A percentile compares a stretch with the other conserved stretches of the same genome.
Evolutionary conservation across 2,888 invertebrate genomes (phyloP).

Genomic region (Lepidocyrtinus sp.): DNA sequence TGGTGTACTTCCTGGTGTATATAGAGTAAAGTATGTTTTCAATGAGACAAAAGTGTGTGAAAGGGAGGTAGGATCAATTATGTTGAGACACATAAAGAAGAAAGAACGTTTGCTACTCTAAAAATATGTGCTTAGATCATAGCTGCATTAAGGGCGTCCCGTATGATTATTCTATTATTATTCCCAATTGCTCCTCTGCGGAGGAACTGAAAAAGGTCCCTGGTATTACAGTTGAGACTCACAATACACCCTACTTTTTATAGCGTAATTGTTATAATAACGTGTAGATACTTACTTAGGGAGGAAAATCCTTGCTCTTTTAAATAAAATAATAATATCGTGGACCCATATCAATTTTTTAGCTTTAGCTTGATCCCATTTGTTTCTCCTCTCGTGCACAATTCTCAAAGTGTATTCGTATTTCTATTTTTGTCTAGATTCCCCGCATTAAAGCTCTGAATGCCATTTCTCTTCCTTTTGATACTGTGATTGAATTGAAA

Average conservation of each 20-base stretch:
- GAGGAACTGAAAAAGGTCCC: no score
- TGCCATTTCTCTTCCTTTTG: conserved; percentile 65
- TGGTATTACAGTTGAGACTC: no score
- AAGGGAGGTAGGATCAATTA: conserved; percentile 40
- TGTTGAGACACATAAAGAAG: conserved; percentile 26
- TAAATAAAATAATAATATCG: conserved; percentile 28
- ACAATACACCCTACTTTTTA: no score
- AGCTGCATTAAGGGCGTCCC: no score
- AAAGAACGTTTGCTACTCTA: no score
- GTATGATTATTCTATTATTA: conserved; percentile 38
- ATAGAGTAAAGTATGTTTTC: conserved; percentile 37
- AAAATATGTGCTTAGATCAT: no score
- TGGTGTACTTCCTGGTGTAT: conserved; percentile 26
- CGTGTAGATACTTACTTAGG: neutral
- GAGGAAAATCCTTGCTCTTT: neutral
- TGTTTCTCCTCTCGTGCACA: conserved; percentile 37
- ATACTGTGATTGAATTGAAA: conserved; percentile 71
- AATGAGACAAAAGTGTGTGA: conserved; percentile 39
- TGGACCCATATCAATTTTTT: conserved; percentile 29
- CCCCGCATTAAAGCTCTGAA: conserved; percentile 64
- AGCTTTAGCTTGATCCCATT: conserved; percentile 39
- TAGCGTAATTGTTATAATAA: neutral
- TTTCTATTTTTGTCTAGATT: conserved; percentile 54
- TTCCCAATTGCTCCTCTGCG: conserved; percentile 32
- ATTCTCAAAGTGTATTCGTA: neutral